phyloP scores from a whole-genome alignment of 2,888 invertebrate species.

The Zhuqinia jingwanae region DNA sequence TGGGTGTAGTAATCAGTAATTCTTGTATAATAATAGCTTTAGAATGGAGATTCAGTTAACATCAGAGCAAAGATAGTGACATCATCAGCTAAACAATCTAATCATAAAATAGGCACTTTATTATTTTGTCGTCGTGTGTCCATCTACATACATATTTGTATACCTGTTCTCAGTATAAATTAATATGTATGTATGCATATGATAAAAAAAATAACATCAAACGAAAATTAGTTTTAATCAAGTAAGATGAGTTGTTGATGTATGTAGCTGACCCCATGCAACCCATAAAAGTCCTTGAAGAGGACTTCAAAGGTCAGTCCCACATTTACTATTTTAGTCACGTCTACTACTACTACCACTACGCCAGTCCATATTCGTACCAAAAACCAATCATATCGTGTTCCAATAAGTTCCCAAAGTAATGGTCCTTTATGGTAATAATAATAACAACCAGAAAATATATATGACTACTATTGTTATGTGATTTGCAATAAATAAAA shows the following conservation, averaged over 20 bases:
- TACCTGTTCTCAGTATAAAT: too few species aligned
- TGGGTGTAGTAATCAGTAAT: not conserved
- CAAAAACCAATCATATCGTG: not conserved
- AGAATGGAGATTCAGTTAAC: constrained; percentile 11
- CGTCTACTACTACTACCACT: constrained; percentile 8
- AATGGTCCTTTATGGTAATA: not conserved
- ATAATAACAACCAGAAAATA: not conserved
- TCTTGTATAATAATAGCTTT: constrained; percentile 5
- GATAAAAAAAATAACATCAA: too few species aligned
- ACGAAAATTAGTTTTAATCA: constrained; percentile 51
- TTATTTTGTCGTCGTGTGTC: not conserved
- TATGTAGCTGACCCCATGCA: constrained; percentile 60
- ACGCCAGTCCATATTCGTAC: not conserved
- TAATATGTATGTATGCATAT: not conserved
- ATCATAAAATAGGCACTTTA: constrained; percentile 30
- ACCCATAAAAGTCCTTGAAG: constrained; percentile 50
- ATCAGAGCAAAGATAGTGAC: not conserved
- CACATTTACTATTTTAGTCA: constrained; percentile 39
- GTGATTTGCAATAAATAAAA: constrained; percentile 35
- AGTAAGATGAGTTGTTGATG: constrained; percentile 52
- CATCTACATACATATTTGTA: constrained; percentile 2
- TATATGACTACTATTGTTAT: constrained; percentile 3
- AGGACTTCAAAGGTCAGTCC: constrained; percentile 47
- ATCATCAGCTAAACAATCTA: not conserved
- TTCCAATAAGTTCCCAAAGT: constrained; percentile 48